These are phyloP conservation scores for Heterodera carotae DNA, from an alignment of 1,140 invertebrate species.

Conservation along the genomic window DNA sequence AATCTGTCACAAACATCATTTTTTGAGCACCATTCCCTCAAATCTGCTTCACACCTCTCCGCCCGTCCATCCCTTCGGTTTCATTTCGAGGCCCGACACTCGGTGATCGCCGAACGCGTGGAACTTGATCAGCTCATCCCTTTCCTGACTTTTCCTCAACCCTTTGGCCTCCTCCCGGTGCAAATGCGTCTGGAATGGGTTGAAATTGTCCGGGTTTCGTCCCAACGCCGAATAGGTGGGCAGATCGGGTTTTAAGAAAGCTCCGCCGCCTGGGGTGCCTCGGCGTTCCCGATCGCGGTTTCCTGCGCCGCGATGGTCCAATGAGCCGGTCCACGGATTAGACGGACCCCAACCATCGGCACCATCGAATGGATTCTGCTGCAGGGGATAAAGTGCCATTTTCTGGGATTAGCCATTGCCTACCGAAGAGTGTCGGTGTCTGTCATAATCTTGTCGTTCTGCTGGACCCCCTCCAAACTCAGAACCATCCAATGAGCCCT, in stretches of 20 bases:
- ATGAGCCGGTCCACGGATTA: slow-evolving; percentile 24
- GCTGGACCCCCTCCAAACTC: no score
- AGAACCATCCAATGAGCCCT: not conserved
- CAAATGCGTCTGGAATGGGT: slow-evolving; percentile 46
- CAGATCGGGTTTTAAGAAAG: slow-evolving; percentile 31
- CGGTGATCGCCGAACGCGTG: slow-evolving; percentile 61
- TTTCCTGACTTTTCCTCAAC: slow-evolving; percentile 38
- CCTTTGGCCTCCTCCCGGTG: slow-evolving; percentile 29
- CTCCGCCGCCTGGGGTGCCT: slow-evolving; percentile 15
- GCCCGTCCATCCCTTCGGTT: slow-evolving; percentile 55
- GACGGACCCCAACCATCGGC: not conserved
- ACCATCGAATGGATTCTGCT: slow-evolving; percentile 17
- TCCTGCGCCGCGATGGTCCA: not conserved
- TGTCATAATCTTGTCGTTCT: not conserved
- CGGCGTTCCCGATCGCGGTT: not conserved
- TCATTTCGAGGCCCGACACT: slow-evolving; percentile 61
- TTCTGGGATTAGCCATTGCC: not conserved
- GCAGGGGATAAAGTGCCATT: not conserved
- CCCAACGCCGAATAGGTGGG: slow-evolving; percentile 44
- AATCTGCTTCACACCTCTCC: slow-evolving; percentile 46
- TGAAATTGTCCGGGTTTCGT: slow-evolving; percentile 51
- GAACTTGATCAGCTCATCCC: slow-evolving; percentile 53
- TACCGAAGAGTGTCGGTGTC: not conserved
- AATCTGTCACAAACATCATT: slow-evolving; percentile 36
- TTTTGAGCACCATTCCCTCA: not conserved